Evolutionary conservation across 1,140 invertebrate genomes (phyloP).

Genomic region (Eupristina koningsbergeri): DNA sequence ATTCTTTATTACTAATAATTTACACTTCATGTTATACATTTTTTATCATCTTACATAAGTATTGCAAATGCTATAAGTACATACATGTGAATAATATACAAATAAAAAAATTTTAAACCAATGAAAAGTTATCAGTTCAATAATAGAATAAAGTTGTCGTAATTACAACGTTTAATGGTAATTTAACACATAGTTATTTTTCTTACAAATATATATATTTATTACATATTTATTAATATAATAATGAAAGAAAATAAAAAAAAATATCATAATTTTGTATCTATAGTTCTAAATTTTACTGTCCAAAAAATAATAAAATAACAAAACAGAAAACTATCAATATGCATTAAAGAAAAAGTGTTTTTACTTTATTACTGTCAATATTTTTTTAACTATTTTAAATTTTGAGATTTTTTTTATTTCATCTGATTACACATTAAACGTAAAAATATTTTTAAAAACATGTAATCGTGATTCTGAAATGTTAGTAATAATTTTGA

Average conservation of each 20-base stretch:
- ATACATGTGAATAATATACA: background rate
- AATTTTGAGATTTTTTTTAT: background rate
- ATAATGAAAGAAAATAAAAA: background rate
- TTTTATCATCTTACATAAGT: background rate
- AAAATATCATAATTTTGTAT: conserved; percentile 14
- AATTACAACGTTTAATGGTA: background rate
- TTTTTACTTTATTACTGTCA: no score
- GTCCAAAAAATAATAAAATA: no score
- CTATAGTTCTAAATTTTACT: background rate
- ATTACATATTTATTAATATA: background rate
- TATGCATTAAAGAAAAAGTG: background rate
- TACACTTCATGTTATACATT: background rate
- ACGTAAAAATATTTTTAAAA: background rate
- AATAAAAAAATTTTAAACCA: background rate
- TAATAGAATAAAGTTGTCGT: background rate
- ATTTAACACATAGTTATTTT: background rate
- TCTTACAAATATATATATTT: background rate
- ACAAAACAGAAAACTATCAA: background rate
- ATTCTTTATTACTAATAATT: background rate
- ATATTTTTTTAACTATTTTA: no score
- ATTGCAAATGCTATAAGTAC: background rate
- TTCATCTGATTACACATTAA: background rate
- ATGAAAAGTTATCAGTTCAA: background rate
- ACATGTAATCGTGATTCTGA: background rate
- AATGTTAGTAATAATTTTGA: background rate